A percentile compares a stretch with the other conserved stretches of the same genome.
phyloP scores from a whole-genome alignment of 2,113 vertebrate genomes.

The Neopipo cinnamomea region DNA sequence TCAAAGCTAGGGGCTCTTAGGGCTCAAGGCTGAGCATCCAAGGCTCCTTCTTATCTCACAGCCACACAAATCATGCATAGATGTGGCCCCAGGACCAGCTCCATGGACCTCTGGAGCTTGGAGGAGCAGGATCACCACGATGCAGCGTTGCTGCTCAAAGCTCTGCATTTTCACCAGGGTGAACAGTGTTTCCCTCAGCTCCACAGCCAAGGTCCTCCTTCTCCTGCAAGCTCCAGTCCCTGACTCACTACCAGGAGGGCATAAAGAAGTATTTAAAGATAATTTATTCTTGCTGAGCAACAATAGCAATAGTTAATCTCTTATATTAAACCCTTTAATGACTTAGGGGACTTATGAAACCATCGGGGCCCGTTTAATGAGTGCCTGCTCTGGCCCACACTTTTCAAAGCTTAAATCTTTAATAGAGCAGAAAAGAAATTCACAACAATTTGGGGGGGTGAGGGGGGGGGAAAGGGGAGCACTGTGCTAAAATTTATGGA shows the following conservation, averaged over 20 bases:
- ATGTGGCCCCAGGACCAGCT: neutral
- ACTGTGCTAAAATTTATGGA: slow-evolving; percentile 58
- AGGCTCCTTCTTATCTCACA: neutral
- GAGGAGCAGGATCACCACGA: neutral
- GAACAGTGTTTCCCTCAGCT: neutral
- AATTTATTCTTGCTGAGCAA: neutral
- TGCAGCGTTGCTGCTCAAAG: fast-evolving
- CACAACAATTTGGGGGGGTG: neutral
- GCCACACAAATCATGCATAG: neutral
- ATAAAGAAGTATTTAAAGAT: slow-evolving; percentile 26
- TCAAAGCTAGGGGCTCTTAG: neutral
- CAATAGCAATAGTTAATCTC: slow-evolving; percentile 15
- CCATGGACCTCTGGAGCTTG: neutral
- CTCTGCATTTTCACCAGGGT: neutral
- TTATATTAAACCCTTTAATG: slow-evolving; percentile 5
- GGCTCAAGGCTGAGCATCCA: neutral
- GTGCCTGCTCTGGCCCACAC: slow-evolving; percentile 37
- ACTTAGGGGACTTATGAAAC: slow-evolving; percentile 50
- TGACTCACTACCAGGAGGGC: neutral
- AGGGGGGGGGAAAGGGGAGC: neutral
- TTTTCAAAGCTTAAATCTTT: slow-evolving; percentile 58
- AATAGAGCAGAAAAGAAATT: slow-evolving; percentile 73
- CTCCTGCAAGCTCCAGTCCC: neutral
- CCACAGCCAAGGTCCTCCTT: neutral
- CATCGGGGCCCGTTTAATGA: slow-evolving; percentile 43